Base-by-base conservation (phyloP, 2,888 invertebrate species). In the Pardosa pseudoannulata region DNA sequence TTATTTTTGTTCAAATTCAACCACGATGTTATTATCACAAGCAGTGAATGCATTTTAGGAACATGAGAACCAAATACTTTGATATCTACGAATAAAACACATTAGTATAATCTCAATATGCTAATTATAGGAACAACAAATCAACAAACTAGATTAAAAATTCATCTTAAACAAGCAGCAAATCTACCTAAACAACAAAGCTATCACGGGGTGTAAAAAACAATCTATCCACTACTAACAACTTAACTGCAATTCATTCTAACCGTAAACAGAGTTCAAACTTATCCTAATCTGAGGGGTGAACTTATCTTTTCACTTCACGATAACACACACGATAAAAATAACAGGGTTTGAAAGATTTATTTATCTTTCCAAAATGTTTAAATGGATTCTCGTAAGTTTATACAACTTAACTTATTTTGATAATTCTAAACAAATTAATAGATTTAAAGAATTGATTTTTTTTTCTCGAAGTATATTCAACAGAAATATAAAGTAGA, bases 1-100 rank as follows among this genome's bases (percentile, higher is more conserved):
- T n/a, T n/a, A n/a, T n/a, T n/a, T n/a, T n/a, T 65, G 23, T 1
- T 1, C 27, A 65, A 65, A 28, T 65, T 28, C 19, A 36, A 36
- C 39, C 68, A 36, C 19, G 39, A 70, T 71, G 36, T 46, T 23
- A 5, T 16, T 46, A 80, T 50, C 67, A 13, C 7, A 56, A 36
- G 64, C 70, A 79, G 74, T 28, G 62, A 74, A 68, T 73, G 75
- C 79, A 70, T 73, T 62, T 50, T 86, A 86, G 85, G 85, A 86
- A 86, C 85, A 70, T 86, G 79, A 13, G 74, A 86, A 86, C 85
- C 85, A 86, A 86, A 79, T 79, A 79, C 70, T 86, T 86, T 74
- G 79, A 79, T 74, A 79, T 74, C 28, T 68, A 64, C 70, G 46
- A 74, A 73, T 70, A 46, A 67, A 79, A 79, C 73, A 78, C 67